Base-by-base conservation (phyloP, 1,140 invertebrate species). In the Drosophila teissieri region DNA sequence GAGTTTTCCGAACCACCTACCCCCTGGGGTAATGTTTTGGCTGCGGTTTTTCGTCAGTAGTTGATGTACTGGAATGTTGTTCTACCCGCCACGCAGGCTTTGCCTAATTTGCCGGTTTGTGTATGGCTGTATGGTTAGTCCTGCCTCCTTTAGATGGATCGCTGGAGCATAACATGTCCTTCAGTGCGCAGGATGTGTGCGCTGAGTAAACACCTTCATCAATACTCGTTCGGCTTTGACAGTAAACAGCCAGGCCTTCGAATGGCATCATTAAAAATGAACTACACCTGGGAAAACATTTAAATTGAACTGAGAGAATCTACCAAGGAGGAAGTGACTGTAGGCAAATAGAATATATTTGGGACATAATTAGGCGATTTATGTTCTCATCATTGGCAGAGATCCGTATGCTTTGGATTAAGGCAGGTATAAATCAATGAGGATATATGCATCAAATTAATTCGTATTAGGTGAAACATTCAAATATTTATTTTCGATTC, bases 71-170 rank as follows among this genome's bases (percentile, higher is more conserved):
- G 67, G 63, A 55, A 69, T 75, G 52, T 56, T 48, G 68, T 56
- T 75, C 52, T 73, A 49, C 67, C 44, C 31, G 31, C 54, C 54
- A 22, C 34, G 54, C 62, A 78, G 42, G 73, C 55, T 62, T 77
- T 81, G 72, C 63, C 62, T 74, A 78, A 83, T 83, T 83, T 83
- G 37, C 51, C 31, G 22, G 24, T 11, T 46, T 63, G 73, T 51
- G 73, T 56, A 63, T 40, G 64, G 42, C 19, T 22, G 22, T 48
- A 24, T 14, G n/a, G 11, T 36, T 12, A 19, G 15, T 36, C 17
- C n/a, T 12, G 4, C 49, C 49, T 51, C 11, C 39, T 3, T 19
- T 27, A 14, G 44, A 40, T 22, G 54, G 27, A 42, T 63, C 54
- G 31, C 53, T 42, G 60, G 37, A 31, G 60, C 53, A 39, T 11